Conservation (phyloP, 2,113 vertebrate species). For the Lipophrys pholis region DNA sequence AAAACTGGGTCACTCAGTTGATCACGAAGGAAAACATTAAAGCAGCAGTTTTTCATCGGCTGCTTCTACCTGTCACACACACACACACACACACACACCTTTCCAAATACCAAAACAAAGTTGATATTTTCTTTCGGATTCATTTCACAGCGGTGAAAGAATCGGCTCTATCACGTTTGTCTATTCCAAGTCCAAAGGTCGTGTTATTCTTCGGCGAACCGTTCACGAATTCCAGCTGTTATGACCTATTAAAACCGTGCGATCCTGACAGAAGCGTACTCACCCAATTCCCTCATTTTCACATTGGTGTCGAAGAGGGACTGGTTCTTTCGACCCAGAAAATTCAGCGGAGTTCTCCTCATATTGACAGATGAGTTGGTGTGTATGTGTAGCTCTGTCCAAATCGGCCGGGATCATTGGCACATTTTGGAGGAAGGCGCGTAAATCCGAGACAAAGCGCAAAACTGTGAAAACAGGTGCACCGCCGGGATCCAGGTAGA, state of each 20-base stretch:
- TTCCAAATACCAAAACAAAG: neutral
- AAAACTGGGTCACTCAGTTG: neutral
- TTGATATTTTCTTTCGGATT: neutral
- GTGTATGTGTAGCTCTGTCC: neutral
- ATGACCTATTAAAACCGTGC: neutral
- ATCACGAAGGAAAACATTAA: neutral
- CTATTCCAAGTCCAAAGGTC: conserved; percentile 64
- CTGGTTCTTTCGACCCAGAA: conserved; percentile 77
- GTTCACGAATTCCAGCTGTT: neutral
- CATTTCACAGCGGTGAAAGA: neutral
- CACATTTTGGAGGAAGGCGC: conserved; percentile 34
- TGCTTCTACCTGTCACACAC: neutral
- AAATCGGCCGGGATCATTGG: conserved; percentile 9
- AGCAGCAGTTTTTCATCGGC: neutral
- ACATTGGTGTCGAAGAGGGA: conserved; percentile 80
- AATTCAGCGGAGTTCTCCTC: conserved; percentile 74
- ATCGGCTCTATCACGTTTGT: neutral
- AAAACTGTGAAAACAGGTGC: conserved; percentile 48
- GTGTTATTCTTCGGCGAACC: neutral
- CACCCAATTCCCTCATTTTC: conserved; percentile 79
- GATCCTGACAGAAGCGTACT: conserved; percentile 44
- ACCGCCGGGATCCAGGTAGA: conserved; percentile 1
- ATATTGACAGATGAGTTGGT: conserved; percentile 45
- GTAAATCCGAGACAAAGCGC: conserved; percentile 46
- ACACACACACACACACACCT: neutral